phyloP scores from a whole-genome alignment of 2,797 vertebrate genomes.

The Numenius phaeopus region DNA sequence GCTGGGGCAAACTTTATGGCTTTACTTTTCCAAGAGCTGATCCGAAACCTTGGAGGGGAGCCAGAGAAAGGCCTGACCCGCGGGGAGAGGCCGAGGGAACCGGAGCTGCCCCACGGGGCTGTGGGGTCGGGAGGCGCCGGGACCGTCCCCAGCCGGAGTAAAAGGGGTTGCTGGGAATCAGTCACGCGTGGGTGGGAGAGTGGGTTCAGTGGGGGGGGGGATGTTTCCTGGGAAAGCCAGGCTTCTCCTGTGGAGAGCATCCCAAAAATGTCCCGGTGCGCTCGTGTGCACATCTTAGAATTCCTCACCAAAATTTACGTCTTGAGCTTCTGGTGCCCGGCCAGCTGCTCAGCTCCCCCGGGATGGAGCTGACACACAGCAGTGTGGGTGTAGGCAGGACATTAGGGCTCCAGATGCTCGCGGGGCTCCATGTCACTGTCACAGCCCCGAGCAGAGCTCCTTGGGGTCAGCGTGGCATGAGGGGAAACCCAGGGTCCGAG shows the following conservation, averaged over 20 bases:
- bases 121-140: background rate
- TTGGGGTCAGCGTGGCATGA: rapidly evolving
- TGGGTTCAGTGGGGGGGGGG: background rate
- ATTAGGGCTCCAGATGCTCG: rapidly evolving
- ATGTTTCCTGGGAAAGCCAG: background rate
- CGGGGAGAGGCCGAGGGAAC: slow-evolving; percentile 23
- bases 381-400: rapidly evolving
- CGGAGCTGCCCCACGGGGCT: background rate
- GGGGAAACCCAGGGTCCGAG: background rate
- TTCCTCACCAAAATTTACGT: background rate
- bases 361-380: rapidly evolving
- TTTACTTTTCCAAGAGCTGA: slow-evolving; percentile 38
- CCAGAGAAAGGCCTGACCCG: slow-evolving; percentile 55
- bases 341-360: background rate
- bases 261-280: rapidly evolving
- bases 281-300: rapidly evolving
- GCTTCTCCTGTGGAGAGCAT: background rate
- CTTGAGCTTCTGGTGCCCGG: rapidly evolving
- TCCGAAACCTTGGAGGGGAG: background rate
- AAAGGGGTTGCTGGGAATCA: background rate
- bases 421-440: background rate
- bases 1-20: slow-evolving; percentile 14
- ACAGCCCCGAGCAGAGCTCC: background rate
- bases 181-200: background rate
- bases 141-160: background rate